Percentiles rank a stretch among this genome's conserved stretches.
These are phyloP conservation scores for Lutjanus argentimaculatus DNA, from an alignment of 2,797 vertebrate genomes.

Conservation along the genomic window DNA sequence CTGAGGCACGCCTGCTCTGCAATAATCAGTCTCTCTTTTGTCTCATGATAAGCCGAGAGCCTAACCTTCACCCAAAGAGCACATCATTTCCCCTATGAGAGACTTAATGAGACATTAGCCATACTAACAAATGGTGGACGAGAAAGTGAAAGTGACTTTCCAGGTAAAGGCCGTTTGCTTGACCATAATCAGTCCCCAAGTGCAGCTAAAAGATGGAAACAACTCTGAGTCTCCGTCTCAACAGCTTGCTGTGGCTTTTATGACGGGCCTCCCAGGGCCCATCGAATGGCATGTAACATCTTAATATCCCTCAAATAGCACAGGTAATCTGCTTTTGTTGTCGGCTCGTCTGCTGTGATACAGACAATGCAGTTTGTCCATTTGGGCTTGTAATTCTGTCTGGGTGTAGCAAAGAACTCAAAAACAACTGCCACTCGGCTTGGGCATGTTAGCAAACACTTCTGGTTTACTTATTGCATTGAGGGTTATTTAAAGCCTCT, in stretches of 20 bases:
- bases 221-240: constrained; percentile 76
- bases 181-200: constrained; percentile 82
- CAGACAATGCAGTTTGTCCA: constrained; percentile 51
- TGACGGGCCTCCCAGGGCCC: constrained; percentile 75
- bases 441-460: constrained; percentile 8
- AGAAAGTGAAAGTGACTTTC: constrained; percentile 84
- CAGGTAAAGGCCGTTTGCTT: constrained; percentile 80
- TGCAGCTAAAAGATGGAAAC: constrained; percentile 82
- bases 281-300: constrained; percentile 72
- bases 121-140: constrained; percentile 80
- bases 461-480: constrained; percentile 15
- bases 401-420: constrained; percentile 24
- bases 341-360: constrained; percentile 62
- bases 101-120: constrained; percentile 84
- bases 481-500: constrained; percentile 8
- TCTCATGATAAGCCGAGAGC: constrained; percentile 75
- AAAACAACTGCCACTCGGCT: constrained; percentile 20
- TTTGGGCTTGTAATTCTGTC: constrained; percentile 48
- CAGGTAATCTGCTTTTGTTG: constrained; percentile 81
- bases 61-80: constrained; percentile 83
- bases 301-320: constrained; percentile 84
- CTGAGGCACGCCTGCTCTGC: constrained; percentile 46
- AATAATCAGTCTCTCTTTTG: constrained; percentile 79
- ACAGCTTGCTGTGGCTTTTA: constrained; percentile 85
- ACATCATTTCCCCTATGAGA: constrained; percentile 78